phyloP scores from a whole-genome alignment of 1,140 invertebrate genomes.

The Drosophila rhopaloa region DNA sequence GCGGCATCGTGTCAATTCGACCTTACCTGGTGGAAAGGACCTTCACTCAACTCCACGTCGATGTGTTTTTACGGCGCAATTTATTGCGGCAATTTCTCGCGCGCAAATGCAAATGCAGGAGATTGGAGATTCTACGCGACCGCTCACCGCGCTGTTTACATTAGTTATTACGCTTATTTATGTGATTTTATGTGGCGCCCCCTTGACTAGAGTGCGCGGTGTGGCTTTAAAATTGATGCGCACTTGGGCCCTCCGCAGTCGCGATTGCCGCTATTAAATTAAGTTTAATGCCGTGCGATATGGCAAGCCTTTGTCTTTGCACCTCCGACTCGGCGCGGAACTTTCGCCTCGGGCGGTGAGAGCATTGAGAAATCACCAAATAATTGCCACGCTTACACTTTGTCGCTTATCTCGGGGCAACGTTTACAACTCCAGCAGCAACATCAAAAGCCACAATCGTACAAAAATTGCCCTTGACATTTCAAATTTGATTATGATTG shows the following conservation, averaged over 20 bases:
- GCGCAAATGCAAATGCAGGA: constrained; percentile 77
- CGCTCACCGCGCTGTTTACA: constrained; percentile 65
- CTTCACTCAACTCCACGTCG: constrained; percentile 38
- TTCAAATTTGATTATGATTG: too few relatives aligned
- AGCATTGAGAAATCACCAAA: constrained; percentile 78
- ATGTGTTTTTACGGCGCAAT: constrained; percentile 78
- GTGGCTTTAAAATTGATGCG: constrained; percentile 72
- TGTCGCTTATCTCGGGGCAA: constrained; percentile 78
- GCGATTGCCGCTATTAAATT: constrained; percentile 72
- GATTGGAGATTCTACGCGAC: constrained; percentile 53
- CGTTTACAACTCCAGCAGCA: constrained; percentile 55
- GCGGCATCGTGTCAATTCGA: constrained; percentile 71
- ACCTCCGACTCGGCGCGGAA: constrained; percentile 18
- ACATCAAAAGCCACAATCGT: constrained; percentile 22
- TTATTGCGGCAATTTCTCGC: constrained; percentile 80
- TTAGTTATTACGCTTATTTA: constrained; percentile 83
- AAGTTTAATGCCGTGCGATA: constrained; percentile 74
- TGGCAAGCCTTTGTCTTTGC: constrained; percentile 54
- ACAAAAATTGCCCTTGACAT: background rate
- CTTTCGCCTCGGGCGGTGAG: constrained; percentile 1
- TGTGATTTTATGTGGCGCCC: constrained; percentile 50
- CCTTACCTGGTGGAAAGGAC: constrained; percentile 4
- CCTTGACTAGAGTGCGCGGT: constrained; percentile 60
- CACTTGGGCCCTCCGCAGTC: constrained; percentile 46
- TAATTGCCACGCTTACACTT: constrained; percentile 81